A percentile compares a stretch with the other conserved stretches of the same genome.
phyloP scores from a whole-genome alignment of 2,113 vertebrate genomes.

The Danionella cerebrum region DNA sequence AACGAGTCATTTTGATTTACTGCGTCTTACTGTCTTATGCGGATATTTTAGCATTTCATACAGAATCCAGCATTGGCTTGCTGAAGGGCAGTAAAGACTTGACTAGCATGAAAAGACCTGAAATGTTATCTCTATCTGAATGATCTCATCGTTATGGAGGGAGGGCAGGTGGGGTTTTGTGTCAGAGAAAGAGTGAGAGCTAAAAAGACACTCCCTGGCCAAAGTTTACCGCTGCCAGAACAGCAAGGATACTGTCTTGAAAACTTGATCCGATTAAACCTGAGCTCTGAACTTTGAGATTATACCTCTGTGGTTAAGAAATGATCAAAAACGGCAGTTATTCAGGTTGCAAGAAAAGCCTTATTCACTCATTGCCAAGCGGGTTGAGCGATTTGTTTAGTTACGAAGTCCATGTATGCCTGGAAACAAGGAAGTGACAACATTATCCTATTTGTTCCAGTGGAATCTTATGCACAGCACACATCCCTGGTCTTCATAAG shows the following conservation, averaged over 20 bases:
- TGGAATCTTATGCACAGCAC: constrained; percentile 6
- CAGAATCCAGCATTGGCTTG: background rate
- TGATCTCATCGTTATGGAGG: background rate
- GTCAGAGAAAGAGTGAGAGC: background rate
- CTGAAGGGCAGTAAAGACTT: background rate
- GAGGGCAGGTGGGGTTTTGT: background rate
- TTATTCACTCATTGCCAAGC: background rate
- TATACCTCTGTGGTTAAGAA: background rate
- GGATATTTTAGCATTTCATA: background rate
- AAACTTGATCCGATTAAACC: background rate
- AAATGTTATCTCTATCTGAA: constrained; percentile 5
- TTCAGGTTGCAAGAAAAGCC: background rate
- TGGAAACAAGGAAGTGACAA: background rate
- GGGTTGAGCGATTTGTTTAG: background rate
- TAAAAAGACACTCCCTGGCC: constrained; percentile 24
- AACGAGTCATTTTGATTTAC: constrained; percentile 3
- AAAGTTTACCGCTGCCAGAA: constrained; percentile 25
- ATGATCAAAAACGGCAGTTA: background rate
- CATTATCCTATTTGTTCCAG: constrained; percentile 28
- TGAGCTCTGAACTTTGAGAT: constrained; percentile 10
- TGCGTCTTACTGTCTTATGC: background rate
- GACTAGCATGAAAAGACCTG: background rate
- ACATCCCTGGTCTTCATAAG: background rate
- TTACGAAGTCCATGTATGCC: background rate
- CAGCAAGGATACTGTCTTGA: background rate